Evolutionary conservation across 2,113 vertebrate species (phyloP), one percentile per base, ranked within the genome.

Genomic region (Toxostoma redivivum): DNA sequence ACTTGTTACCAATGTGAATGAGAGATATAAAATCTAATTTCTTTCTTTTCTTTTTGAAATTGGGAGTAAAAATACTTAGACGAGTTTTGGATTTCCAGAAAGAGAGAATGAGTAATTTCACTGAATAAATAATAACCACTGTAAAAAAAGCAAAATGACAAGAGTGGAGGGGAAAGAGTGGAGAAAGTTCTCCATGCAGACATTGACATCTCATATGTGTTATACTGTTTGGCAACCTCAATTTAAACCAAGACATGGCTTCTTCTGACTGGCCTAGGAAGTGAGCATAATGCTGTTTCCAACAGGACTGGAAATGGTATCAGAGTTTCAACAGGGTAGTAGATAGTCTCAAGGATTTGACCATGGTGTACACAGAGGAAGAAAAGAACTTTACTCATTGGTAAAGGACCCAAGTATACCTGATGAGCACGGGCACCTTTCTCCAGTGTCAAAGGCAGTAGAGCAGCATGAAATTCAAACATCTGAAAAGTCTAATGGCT

Each of bases 401-500:
- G 27, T 94, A 80, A 47, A 77, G 40, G 66, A 73, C 50, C 40
- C 88, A 95, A 93, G 64, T 91, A 94, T 48, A 97, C 92, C 96
- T 93, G 45, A 94, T n/a, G 33, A 79, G 54, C 15, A 56, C 53
- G 40, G 54, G 47, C 17, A 69, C 27, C 61, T 90, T 89, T 79
- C 92, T 82, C 48, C 91, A 91, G 92, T 82, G 96, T 96, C 94
- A 98, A 97, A 98, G 80, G 70, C 77, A 65, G 44, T 11, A 42
- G 61, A 3, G 3, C 33, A 42, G 81, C 50, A 65, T 86, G 57
- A 88, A 93, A 88, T 96, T 96, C 82, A 93, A 95, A 95, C 88
- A 47, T 48, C 74, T 96, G 74, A 95, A 94, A 97, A 96, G 84
- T 94, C 92, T 97, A 97, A 97, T 90, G 95, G 95, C 85, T 97